Conservation (phyloP, 2,113 vertebrate species). For the Cromileptes altivelis region DNA sequence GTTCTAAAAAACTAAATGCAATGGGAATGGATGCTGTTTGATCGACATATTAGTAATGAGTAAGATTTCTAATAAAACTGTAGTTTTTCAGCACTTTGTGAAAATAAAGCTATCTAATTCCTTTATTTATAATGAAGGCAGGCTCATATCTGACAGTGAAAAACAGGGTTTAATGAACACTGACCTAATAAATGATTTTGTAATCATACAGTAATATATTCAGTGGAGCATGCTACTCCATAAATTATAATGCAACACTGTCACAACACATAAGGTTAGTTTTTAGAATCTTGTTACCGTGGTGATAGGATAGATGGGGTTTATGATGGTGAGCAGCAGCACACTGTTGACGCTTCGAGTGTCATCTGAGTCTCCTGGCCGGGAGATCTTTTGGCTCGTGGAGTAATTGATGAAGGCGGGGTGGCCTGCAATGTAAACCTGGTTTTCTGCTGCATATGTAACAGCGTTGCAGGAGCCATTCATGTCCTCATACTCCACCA, state of each 20-base stretch:
- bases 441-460: slow-evolving; percentile 94
- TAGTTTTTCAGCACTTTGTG: too few species aligned
- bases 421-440: slow-evolving; percentile 94
- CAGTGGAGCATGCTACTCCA: too few species aligned
- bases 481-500: slow-evolving; percentile 96
- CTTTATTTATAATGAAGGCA: background rate
- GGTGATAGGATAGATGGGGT: slow-evolving; percentile 93
- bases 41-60: too few species aligned
- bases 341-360: slow-evolving; percentile 94
- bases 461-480: slow-evolving; percentile 93
- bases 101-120: too few species aligned
- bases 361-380: slow-evolving; percentile 91
- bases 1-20: too few species aligned
- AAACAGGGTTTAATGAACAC: background rate
- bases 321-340: slow-evolving; percentile 94
- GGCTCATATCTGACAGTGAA: background rate
- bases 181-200: background rate
- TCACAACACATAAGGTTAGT: background rate
- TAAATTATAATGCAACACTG: background rate
- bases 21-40: too few species aligned
- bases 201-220: background rate
- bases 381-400: slow-evolving; percentile 97
- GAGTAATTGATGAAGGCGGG: slow-evolving; percentile 97
- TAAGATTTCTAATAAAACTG: too few species aligned
- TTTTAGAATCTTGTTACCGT: slow-evolving; percentile 80